Conservation (phyloP, 64 coral and sea anemone species). For the Hydrozoanthus tunicans region DNA sequence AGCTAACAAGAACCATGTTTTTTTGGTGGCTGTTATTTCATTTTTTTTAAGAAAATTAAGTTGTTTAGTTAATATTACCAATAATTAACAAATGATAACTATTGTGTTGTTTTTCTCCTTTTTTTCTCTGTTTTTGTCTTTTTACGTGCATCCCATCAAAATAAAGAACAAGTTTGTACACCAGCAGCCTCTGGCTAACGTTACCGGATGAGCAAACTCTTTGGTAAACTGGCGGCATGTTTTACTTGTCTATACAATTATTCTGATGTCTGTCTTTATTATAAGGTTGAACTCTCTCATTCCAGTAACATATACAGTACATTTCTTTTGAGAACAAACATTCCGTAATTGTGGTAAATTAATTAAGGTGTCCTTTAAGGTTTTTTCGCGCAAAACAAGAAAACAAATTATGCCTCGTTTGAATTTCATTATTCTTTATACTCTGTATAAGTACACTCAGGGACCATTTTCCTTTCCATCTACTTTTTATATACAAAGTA, state of each 20-base stretch:
- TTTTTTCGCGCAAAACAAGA: background rate
- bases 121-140: constrained; percentile 99
- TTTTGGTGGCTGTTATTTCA: background rate
- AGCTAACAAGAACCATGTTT: background rate
- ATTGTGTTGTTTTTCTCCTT: constrained; percentile 80
- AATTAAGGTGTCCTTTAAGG: background rate
- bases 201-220: constrained; percentile 60
- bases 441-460: no score
- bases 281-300: constrained; percentile 8
- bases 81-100: constrained; percentile 72
- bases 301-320: background rate
- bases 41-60: constrained; percentile 15
- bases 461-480: no score
- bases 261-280: constrained; percentile 29
- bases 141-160: constrained; percentile 84
- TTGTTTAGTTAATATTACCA: constrained; percentile 59
- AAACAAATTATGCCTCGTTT: no score
- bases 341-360: background rate
- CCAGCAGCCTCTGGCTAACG: constrained; percentile 64
- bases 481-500: no score
- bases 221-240: constrained; percentile 59
- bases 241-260: constrained; percentile 65
- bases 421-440: no score
- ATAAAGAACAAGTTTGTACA: constrained; percentile 70
- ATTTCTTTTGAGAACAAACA: constrained; percentile 1